Evolutionary conservation across 1,140 invertebrate genomes (phyloP).

Genomic region (Copidosoma floridanum): DNA sequence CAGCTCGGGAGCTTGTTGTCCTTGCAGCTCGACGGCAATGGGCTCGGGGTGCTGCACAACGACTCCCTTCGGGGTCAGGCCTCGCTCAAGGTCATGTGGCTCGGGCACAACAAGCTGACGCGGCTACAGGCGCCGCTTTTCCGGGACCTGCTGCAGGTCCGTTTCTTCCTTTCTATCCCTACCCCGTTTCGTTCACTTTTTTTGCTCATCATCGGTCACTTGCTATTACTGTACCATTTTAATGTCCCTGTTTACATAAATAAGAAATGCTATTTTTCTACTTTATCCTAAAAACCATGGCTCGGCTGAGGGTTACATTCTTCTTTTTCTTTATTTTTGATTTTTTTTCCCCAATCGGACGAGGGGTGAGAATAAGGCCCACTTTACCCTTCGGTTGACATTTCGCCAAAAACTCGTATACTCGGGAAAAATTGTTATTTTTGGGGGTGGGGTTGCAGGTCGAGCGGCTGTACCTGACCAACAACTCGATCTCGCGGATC

Average conservation of each 20-base stretch:
- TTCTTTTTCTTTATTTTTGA: no score
- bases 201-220: no score
- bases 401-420: slow-evolving; percentile 79
- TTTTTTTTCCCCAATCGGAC: no score
- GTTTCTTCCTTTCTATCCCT: no score
- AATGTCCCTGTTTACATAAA: no score
- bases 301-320: no score
- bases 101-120: slow-evolving; percentile 79
- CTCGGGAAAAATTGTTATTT: slow-evolving; percentile 66
- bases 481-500: slow-evolving; percentile 77
- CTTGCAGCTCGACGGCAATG: slow-evolving; percentile 83
- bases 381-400: no score
- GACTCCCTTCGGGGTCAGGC: slow-evolving; percentile 76
- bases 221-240: no score
- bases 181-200: no score
- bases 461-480: slow-evolving; percentile 76
- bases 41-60: slow-evolving; percentile 73
- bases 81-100: slow-evolving; percentile 82
- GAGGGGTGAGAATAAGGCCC: no score
- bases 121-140: slow-evolving; percentile 72
- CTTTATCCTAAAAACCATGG: no score
- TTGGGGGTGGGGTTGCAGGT: slow-evolving; percentile 74
- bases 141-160: slow-evolving; percentile 68
- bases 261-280: no score
- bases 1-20: slow-evolving; percentile 63